phyloP scores from a whole-genome alignment of 2,888 invertebrate species.

The Apantesis nais region DNA sequence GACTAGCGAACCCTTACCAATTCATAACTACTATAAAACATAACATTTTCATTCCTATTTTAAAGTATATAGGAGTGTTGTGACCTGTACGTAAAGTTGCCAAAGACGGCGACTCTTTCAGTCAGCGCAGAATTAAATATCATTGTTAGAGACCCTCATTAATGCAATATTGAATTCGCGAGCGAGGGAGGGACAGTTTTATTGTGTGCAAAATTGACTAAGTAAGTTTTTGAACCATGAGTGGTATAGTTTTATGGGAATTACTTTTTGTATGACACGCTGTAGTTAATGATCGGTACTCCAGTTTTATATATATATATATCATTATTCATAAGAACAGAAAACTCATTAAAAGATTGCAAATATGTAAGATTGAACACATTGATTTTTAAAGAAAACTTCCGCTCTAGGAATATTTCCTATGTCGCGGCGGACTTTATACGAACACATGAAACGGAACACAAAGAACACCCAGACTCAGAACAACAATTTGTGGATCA shows the following conservation, averaged over 20 bases:
- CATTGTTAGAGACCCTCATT: slow-evolving; percentile 80
- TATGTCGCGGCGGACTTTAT: too few species aligned
- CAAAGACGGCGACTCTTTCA: slow-evolving; percentile 61
- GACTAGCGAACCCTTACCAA: slow-evolving; percentile 46
- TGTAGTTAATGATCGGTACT: slow-evolving; percentile 1
- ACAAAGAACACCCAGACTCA: too few species aligned
- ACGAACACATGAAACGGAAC: too few species aligned
- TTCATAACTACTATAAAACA: slow-evolving; percentile 23
- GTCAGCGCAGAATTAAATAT: slow-evolving; percentile 80
- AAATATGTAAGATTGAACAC: neutral
- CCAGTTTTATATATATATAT: neutral
- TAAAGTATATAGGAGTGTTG: slow-evolving; percentile 27
- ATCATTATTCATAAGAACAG: too few species aligned
- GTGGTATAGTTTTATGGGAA: slow-evolving; percentile 31
- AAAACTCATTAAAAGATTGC: neutral
- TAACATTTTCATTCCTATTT: slow-evolving; percentile 52
- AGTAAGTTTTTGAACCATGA: slow-evolving; percentile 56
- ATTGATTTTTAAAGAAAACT: too few species aligned
- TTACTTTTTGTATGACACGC: slow-evolving; percentile 5
- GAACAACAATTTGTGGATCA: too few species aligned
- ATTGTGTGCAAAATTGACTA: slow-evolving; percentile 78
- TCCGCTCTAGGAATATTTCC: too few species aligned
- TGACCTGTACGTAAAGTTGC: slow-evolving; percentile 21
- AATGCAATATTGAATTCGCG: slow-evolving; percentile 79
- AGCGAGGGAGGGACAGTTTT: slow-evolving; percentile 67